A percentile compares a stretch with the other conserved stretches of the same genome.
Evolutionary conservation across 2,113 vertebrate genomes (phyloP).

Genomic region (Aix galericulata): DNA sequence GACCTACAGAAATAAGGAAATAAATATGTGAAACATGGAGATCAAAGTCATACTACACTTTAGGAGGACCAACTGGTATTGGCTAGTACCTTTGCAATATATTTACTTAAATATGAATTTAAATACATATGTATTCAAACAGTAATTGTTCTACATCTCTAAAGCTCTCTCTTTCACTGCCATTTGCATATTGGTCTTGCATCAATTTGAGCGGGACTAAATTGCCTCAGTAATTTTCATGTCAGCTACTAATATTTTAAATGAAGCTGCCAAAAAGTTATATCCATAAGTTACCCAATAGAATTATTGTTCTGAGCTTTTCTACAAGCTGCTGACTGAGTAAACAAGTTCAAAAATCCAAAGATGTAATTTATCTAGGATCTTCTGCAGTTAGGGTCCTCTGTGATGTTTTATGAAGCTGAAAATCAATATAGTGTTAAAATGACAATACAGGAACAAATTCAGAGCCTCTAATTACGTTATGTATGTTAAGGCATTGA

Average conservation of each 20-base stretch:
- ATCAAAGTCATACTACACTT: conserved; percentile 13
- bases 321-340: not conserved
- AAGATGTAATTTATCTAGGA: not conserved
- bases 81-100: not conserved
- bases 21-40: not conserved
- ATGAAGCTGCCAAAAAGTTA: conserved; percentile 14
- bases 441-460: not conserved
- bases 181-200: conserved; percentile 28
- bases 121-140: conserved; percentile 7
- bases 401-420: not conserved
- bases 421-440: not conserved
- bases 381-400: not conserved
- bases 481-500: not conserved
- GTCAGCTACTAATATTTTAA: conserved; percentile 32
- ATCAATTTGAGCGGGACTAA: conserved; percentile 12
- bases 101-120: conserved; percentile 24
- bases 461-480: not conserved
- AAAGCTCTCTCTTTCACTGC: not conserved
- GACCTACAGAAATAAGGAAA: conserved; percentile 4
- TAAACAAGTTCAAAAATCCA: conserved; percentile 30
- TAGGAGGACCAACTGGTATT: conserved; percentile 1
- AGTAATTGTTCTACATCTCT: conserved; percentile 1
- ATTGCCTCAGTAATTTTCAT: conserved; percentile 35
- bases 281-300: not conserved
- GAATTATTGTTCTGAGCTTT: conserved; percentile 8